Evolutionary conservation across 2,888 invertebrate genomes (phyloP).

Genomic region (Hedychridium roseum): DNA sequence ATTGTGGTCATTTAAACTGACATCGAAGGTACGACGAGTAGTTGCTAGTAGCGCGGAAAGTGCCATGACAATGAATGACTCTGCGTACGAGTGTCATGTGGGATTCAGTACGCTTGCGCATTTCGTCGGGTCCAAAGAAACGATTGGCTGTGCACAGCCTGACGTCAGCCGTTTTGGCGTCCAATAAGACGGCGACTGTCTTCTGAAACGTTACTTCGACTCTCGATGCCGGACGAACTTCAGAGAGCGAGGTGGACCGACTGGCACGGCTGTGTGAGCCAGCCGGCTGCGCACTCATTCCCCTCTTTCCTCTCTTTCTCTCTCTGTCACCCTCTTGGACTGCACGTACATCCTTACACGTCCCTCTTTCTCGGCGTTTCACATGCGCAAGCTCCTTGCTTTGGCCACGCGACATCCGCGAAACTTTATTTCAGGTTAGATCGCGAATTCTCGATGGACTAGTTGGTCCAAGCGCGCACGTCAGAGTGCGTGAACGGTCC

Average conservation of each 20-base stretch:
- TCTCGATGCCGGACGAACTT: slow-evolving; percentile 28
- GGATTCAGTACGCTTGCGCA: not conserved
- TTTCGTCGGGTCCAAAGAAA: not conserved
- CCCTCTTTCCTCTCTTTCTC: slow-evolving; percentile 11
- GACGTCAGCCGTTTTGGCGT: slow-evolving; percentile 53
- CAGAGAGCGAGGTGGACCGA: slow-evolving; percentile 45
- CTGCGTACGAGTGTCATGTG: too few species aligned
- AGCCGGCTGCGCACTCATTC: slow-evolving; percentile 7
- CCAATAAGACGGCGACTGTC: slow-evolving; percentile 45
- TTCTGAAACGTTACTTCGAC: slow-evolving; percentile 38
- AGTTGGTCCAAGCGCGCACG: slow-evolving; percentile 47
- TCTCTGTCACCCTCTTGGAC: slow-evolving; percentile 1
- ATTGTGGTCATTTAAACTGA: too few species aligned
- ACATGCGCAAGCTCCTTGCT: slow-evolving; percentile 22
- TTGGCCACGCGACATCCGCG: slow-evolving; percentile 44
- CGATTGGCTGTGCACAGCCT: slow-evolving; percentile 39
- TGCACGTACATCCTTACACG: not conserved
- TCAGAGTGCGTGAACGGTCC: too few species aligned
- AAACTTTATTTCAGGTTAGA: slow-evolving; percentile 52
- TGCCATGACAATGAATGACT: too few species aligned
- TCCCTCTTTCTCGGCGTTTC: slow-evolving; percentile 16
- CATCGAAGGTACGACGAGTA: too few species aligned
- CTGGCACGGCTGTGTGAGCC: slow-evolving; percentile 26
- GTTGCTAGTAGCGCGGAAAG: too few species aligned
- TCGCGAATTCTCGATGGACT: slow-evolving; percentile 42